Conservation (phyloP, 2,797 vertebrate species). For the Nasua narica region DNA sequence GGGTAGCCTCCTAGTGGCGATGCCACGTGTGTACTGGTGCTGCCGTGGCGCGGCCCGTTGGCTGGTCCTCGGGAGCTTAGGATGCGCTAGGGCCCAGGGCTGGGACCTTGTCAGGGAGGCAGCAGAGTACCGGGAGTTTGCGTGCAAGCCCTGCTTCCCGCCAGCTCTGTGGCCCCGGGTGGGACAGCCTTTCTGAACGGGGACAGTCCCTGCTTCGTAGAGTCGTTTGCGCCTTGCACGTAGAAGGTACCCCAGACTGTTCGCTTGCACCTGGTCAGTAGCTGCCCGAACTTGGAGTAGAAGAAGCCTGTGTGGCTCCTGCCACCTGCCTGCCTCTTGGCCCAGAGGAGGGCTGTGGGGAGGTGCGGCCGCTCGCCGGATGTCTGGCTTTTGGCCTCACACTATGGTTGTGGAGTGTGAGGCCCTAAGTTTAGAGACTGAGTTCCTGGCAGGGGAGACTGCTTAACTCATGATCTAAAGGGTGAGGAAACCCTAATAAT, state of each 20-base stretch:
- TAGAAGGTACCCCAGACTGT: background rate
- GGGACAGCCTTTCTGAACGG: background rate
- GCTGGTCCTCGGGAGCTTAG: background rate
- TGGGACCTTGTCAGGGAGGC: background rate
- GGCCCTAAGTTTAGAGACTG: background rate
- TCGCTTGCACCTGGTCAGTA: background rate
- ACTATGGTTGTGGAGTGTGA: background rate
- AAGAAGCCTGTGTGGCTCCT: background rate
- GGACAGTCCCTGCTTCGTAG: background rate
- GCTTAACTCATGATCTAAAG: background rate
- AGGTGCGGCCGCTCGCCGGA: background rate
- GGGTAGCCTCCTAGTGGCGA: background rate
- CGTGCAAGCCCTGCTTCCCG: background rate
- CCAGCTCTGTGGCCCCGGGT: background rate
- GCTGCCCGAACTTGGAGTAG: background rate
- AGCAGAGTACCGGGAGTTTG: fast-evolving
- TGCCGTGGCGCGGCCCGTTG: background rate
- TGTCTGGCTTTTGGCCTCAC: background rate
- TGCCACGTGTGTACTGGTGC: background rate
- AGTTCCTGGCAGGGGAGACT: background rate
- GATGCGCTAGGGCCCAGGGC: no score
- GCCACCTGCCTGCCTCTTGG: background rate
- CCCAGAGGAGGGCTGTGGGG: background rate
- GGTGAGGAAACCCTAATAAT: background rate
- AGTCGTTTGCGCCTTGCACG: background rate